Evolutionary conservation across 64 coral and sea anemone genomes (phyloP), one percentile per base, ranked within the genome.

Genomic region (Pocillopora damicornis): DNA sequence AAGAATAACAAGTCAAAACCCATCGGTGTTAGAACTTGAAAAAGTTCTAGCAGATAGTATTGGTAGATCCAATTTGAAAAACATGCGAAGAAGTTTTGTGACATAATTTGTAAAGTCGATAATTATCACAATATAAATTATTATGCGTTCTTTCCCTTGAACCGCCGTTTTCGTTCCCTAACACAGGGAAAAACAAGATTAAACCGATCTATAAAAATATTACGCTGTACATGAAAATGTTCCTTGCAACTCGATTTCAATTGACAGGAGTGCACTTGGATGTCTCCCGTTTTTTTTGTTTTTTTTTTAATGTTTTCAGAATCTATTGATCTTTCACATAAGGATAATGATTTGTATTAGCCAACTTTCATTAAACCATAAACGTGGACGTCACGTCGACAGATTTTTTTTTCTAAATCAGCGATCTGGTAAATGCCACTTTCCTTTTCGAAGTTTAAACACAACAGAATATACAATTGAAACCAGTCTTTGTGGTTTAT

Each of bases 21-120:
- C 7, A 7, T 51, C 42, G 42, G 42, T 51, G 42, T 4, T 51
- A 51, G 42, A 51, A 51, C 42, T 51, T 51, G 0, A 51, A 51
- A 51, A 51, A 2, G 42, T 30, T 30, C 30, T 30, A 30, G 30
- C 30, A 51, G 42, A 4, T 7, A 7, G 3, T 51, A 2, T 7
- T 10, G 20, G 23, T 69, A 9, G 23, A 69, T 5, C 63, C 20
- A 22, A 69, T 69, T 69, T 38, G 81, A 71, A 42, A 84, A 84
- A 72, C 35, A 35, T 42, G 2, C 63, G 17, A 36, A n/a, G 35
- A 60, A 30, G 37, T 42, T 42, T 45, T 71, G 71, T 83, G 17
- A 67, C 63, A 83, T 83, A n/a, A n/a, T 63, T 85, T 85, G 80
- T 85, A 73, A 45, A 85, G 65, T 72, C 81, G n/a, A 71, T 85